A percentile compares a stretch with the other conserved stretches of the same genome.
Conservation (phyloP, 1,140 invertebrate species). For the Stenopsyche tienmushanensis region DNA sequence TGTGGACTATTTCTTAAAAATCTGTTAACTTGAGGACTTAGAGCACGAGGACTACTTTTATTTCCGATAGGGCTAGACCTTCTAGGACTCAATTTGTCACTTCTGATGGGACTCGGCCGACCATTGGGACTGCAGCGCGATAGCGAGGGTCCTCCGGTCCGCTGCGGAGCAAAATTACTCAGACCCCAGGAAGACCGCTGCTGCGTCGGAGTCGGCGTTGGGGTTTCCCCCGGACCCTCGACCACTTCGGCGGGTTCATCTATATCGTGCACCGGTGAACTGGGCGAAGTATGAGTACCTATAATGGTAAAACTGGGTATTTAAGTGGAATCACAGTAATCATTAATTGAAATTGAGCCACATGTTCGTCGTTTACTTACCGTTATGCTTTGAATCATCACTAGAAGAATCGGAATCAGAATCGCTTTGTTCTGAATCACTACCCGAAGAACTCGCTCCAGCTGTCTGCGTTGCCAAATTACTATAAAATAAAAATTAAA, state of each 20-base stretch:
- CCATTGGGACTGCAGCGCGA: slow-evolving; percentile 7
- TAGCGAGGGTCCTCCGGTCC: slow-evolving; percentile 25
- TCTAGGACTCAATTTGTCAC: slow-evolving; percentile 23
- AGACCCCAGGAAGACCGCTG: slow-evolving; percentile 50
- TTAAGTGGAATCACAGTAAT: not conserved
- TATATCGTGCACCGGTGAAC: slow-evolving; percentile 32
- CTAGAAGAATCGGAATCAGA: slow-evolving; percentile 52
- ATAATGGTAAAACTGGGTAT: slow-evolving; percentile 9
- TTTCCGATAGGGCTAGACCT: not conserved
- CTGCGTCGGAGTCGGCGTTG: slow-evolving; percentile 36
- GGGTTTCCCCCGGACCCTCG: slow-evolving; percentile 41
- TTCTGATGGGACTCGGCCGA: slow-evolving; percentile 4
- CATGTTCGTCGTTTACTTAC: too few species aligned
- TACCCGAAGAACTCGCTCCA: slow-evolving; percentile 49
- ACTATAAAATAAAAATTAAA: slow-evolving; percentile 18
- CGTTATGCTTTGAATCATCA: slow-evolving; percentile 45
- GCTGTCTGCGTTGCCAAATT: slow-evolving; percentile 45
- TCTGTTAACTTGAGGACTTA: slow-evolving; percentile 25
- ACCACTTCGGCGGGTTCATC: slow-evolving; percentile 43
- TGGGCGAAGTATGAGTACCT: not conserved
- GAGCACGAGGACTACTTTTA: slow-evolving; percentile 17
- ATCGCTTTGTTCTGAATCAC: slow-evolving; percentile 49
- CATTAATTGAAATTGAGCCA: too few species aligned
- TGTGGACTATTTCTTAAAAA: slow-evolving; percentile 20
- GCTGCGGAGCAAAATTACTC: slow-evolving; percentile 50